These are phyloP conservation scores for Sarotherodon lohbergeri DNA, from an alignment of 2,113 vertebrate species.

Conservation along the genomic window DNA sequence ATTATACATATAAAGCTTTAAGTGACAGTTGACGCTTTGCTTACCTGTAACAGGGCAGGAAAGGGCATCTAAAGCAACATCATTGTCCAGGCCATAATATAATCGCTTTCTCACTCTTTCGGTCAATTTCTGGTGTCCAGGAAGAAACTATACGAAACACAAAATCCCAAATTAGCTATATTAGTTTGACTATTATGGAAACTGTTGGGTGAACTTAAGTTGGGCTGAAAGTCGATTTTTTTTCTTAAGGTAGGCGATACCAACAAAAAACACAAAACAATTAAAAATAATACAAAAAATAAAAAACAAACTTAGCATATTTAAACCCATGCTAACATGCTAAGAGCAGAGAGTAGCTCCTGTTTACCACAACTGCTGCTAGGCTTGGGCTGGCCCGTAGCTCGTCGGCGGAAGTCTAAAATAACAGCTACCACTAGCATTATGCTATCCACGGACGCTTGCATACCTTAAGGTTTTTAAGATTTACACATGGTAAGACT, in stretches of 20 bases:
- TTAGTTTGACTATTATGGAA: not conserved
- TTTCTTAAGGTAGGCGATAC: not conserved
- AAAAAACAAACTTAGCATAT: not conserved
- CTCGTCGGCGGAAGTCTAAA: not conserved
- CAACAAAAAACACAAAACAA: not conserved
- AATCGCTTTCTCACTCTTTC: conserved; percentile 86
- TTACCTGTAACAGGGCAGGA: conserved; percentile 93
- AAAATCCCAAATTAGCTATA: not conserved
- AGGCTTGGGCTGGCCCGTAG: not conserved
- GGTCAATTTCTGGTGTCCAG: conserved; percentile 86
- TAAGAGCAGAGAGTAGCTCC: not conserved
- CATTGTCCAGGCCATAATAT: conserved; percentile 90
- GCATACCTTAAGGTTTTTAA: not conserved
- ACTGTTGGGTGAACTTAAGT: not conserved
- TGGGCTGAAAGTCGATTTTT: not conserved
- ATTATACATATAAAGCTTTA: not conserved
- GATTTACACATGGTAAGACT: not conserved
- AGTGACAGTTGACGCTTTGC: not conserved
- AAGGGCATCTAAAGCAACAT: conserved; percentile 83
- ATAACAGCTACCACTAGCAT: not conserved
- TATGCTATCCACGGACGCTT: not conserved
- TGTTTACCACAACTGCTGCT: not conserved
- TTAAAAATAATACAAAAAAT: not conserved
- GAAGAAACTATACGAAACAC: conserved; percentile 78
- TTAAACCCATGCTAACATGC: not conserved